Percentiles rank a stretch among this genome's conserved stretches.
These are phyloP conservation scores for Monopterus albus DNA, from an alignment of 2,113 vertebrate genomes.

Conservation along the genomic window DNA sequence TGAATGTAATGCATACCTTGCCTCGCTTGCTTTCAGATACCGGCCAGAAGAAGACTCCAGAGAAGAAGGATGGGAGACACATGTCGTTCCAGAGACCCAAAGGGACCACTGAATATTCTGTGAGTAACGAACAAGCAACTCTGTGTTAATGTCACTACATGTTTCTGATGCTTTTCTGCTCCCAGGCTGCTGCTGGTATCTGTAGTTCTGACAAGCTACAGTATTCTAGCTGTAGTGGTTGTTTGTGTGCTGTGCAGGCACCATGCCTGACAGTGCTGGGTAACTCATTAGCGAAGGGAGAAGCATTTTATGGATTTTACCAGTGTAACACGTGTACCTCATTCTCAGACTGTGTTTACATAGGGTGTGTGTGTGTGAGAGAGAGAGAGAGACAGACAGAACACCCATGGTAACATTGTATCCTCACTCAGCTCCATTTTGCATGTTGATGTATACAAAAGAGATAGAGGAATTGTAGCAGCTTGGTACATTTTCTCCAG, in stretches of 20 bases:
- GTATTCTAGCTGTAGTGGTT: slow-evolving; percentile 39
- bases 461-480: slow-evolving; percentile 18
- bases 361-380: slow-evolving; percentile 25
- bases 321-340: slow-evolving; percentile 62
- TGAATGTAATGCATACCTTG: slow-evolving; percentile 89
- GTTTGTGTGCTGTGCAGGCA: slow-evolving; percentile 57
- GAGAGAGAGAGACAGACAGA: slow-evolving; percentile 14
- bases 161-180: slow-evolving; percentile 39
- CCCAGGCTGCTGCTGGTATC: slow-evolving; percentile 39
- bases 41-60: slow-evolving; percentile 96
- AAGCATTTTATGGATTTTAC: slow-evolving; percentile 40
- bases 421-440: slow-evolving; percentile 55
- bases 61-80: slow-evolving; percentile 98
- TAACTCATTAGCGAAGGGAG: slow-evolving; percentile 48
- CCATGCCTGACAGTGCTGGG: slow-evolving; percentile 51
- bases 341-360: slow-evolving; percentile 65
- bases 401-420: slow-evolving; percentile 27
- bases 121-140: slow-evolving; percentile 84
- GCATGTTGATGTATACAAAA: slow-evolving; percentile 49
- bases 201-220: slow-evolving; percentile 42
- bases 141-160: slow-evolving; percentile 23
- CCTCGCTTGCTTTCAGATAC: slow-evolving; percentile 94
- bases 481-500: slow-evolving; percentile 24
- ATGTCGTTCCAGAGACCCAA: slow-evolving; percentile 99
- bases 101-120: slow-evolving; percentile 95